These are phyloP conservation scores for Bimastos eiseni DNA, from an alignment of 2,888 invertebrate genomes.

Conservation along the genomic window DNA sequence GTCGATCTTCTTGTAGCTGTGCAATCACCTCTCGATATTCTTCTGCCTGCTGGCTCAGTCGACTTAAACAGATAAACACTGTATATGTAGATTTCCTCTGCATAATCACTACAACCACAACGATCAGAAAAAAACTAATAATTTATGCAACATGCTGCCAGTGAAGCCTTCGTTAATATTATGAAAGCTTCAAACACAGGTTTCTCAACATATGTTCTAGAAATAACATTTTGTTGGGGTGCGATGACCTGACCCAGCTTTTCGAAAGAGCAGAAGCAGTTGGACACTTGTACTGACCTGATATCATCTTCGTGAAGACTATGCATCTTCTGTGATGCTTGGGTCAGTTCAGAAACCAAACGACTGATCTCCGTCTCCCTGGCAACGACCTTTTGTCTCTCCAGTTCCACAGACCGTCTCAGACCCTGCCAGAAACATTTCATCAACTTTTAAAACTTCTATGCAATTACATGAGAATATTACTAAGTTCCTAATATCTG, in stretches of 20 bases:
- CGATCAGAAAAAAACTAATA: too few species aligned
- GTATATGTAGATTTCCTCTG: background rate
- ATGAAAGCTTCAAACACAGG: background rate
- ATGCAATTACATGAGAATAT: background rate
- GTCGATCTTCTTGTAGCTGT: slow-evolving; percentile 53
- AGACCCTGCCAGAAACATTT: slow-evolving; percentile 1
- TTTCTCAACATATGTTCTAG: too few species aligned
- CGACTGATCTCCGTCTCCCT: background rate
- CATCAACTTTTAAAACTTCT: background rate
- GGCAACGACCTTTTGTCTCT: slow-evolving; percentile 14
- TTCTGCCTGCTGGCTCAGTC: slow-evolving; percentile 47
- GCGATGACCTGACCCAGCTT: background rate
- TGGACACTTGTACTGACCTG: slow-evolving; percentile 19
- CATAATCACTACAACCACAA: background rate
- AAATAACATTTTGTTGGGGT: background rate
- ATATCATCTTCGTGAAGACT: background rate
- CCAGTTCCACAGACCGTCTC: slow-evolving; percentile 20
- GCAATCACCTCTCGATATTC: slow-evolving; percentile 51
- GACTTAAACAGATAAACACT: background rate
- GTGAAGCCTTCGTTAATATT: background rate
- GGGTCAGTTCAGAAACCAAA: slow-evolving; percentile 3
- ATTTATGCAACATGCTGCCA: background rate
- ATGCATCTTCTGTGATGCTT: background rate
- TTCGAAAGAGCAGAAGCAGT: background rate
- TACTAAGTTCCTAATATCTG: background rate